These are phyloP conservation scores for Eledona agricola DNA, from an alignment of 2,888 invertebrate species.

Conservation along the genomic window DNA sequence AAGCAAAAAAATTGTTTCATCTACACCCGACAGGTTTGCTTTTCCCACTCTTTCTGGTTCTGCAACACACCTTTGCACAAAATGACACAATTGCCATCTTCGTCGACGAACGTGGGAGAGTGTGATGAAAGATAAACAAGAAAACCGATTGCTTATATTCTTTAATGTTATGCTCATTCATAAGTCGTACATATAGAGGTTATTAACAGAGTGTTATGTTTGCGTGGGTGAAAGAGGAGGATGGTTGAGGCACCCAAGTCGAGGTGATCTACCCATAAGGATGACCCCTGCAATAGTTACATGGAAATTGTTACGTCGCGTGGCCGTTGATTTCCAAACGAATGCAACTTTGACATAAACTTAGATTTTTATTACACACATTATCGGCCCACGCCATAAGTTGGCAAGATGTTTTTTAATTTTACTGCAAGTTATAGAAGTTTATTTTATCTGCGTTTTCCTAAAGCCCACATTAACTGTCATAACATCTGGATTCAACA, in stretches of 20 bases:
- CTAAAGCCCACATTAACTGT: too few species aligned
- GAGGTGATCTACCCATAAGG: slow-evolving; percentile 22
- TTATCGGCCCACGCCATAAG: slow-evolving; percentile 20
- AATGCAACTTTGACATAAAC: slow-evolving; percentile 20
- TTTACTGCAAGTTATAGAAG: background rate
- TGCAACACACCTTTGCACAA: slow-evolving; percentile 13
- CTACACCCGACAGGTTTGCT: slow-evolving; percentile 10
- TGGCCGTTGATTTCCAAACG: slow-evolving; percentile 21
- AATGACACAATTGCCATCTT: slow-evolving; percentile 8
- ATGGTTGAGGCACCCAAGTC: slow-evolving; percentile 17
- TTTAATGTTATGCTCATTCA: slow-evolving; percentile 23
- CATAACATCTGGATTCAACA: too few species aligned
- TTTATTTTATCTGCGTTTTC: too few species aligned
- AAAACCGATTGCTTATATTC: slow-evolving; percentile 8
- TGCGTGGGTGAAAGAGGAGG: slow-evolving; percentile 25
- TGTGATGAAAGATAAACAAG: slow-evolving; percentile 3
- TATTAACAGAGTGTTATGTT: slow-evolving; percentile 17
- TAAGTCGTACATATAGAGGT: slow-evolving; percentile 20
- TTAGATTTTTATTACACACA: slow-evolving; percentile 19
- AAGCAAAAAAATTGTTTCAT: slow-evolving; percentile 11
- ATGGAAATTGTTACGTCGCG: slow-evolving; percentile 21
- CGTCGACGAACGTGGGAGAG: slow-evolving; percentile 1
- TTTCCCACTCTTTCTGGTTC: slow-evolving; percentile 10
- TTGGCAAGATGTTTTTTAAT: too few species aligned
- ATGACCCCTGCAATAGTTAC: slow-evolving; percentile 20